phyloP scores from a whole-genome alignment of 2,888 invertebrate genomes.

The Meiosimyza platycephala region DNA sequence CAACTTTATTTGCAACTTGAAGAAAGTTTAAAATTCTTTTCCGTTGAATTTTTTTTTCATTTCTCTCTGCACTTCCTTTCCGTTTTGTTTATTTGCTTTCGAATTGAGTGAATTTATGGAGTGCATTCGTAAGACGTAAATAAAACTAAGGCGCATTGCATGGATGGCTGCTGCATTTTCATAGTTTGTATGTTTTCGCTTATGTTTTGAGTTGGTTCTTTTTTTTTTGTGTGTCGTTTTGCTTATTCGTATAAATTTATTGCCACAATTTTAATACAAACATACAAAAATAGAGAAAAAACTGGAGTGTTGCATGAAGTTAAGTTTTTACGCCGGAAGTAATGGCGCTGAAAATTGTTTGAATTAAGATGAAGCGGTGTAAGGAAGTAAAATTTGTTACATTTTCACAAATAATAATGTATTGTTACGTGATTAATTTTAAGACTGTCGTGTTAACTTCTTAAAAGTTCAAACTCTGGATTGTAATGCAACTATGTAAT shows the following conservation, averaged over 20 bases:
- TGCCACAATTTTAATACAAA: slow-evolving; percentile 28
- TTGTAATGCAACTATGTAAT: background rate
- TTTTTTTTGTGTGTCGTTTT: slow-evolving; percentile 11
- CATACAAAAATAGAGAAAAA: background rate
- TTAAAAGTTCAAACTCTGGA: background rate
- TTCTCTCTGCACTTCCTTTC: slow-evolving; percentile 15
- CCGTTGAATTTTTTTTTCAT: slow-evolving; percentile 7
- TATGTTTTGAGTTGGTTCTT: slow-evolving; percentile 21
- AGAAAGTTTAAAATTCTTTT: slow-evolving; percentile 15
- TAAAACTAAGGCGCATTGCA: background rate
- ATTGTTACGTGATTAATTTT: background rate
- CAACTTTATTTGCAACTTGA: too few species aligned
- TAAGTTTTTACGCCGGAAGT: slow-evolving; percentile 38
- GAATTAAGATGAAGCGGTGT: background rate
- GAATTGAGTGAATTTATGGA: slow-evolving; percentile 42
- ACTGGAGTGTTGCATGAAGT: slow-evolving; percentile 24
- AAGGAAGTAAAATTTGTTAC: background rate
- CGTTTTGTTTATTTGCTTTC: slow-evolving; percentile 26
- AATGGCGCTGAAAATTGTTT: slow-evolving; percentile 38
- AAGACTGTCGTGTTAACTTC: background rate
- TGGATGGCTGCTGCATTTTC: slow-evolving; percentile 25
- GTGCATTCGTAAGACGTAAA: slow-evolving; percentile 35
- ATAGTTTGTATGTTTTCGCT: slow-evolving; percentile 38
- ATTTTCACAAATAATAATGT: background rate
- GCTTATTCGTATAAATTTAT: slow-evolving; percentile 39